Evolutionary conservation across 2,888 invertebrate genomes (phyloP).

Genomic region (Seira ritae): DNA sequence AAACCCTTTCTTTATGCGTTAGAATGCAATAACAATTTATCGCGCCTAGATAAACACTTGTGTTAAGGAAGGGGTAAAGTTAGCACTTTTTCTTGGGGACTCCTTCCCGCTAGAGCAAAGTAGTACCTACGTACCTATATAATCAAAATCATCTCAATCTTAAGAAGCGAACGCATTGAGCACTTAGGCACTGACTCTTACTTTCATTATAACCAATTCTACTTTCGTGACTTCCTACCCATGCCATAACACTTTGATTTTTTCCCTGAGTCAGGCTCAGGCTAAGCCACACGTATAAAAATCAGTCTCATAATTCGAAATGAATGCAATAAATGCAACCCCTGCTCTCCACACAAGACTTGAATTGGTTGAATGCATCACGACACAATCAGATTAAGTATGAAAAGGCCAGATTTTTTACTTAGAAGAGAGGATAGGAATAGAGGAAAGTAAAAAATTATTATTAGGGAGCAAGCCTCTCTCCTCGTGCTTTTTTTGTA

Average conservation of each 20-base stretch:
- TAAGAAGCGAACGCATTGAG: not conserved
- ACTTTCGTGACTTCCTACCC: conserved; percentile 45
- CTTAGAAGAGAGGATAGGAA: too few relatives aligned
- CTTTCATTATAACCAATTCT: conserved; percentile 44
- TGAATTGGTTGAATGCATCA: too few relatives aligned
- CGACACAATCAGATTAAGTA: too few relatives aligned
- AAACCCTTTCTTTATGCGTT: conserved; percentile 46
- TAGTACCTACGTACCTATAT: too few relatives aligned
- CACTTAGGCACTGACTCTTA: not conserved
- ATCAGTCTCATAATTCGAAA: conserved; percentile 45
- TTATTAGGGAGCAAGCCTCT: too few relatives aligned
- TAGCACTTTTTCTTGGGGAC: conserved; percentile 10
- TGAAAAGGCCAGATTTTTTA: too few relatives aligned
- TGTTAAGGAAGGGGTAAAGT: conserved; percentile 14
- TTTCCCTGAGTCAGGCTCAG: too few relatives aligned
- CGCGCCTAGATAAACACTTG: conserved; percentile 56
- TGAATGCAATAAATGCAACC: conserved; percentile 29
- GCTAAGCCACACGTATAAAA: conserved; percentile 34
- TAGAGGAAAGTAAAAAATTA: too few relatives aligned
- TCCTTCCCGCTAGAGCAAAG: not conserved
- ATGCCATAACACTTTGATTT: conserved; percentile 21
- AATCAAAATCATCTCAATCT: not conserved
- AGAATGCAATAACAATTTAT: conserved; percentile 59
- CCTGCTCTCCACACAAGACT: not conserved
- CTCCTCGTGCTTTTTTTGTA: too few relatives aligned